These are phyloP conservation scores for Notarius lentiginosus DNA, from an alignment of 2,113 vertebrate species.

Conservation along the genomic window DNA sequence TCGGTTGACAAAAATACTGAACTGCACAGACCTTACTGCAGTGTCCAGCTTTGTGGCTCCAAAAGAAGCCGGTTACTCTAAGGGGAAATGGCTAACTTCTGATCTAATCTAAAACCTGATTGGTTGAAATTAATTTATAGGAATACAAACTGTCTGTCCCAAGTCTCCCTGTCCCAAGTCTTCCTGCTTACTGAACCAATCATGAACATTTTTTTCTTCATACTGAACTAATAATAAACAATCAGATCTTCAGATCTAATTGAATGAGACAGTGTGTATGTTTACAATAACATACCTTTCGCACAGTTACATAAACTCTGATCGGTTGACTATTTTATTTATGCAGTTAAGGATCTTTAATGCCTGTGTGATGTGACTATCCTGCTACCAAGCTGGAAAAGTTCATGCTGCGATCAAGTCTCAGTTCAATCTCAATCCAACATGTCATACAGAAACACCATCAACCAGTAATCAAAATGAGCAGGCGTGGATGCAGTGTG, in stretches of 20 bases:
- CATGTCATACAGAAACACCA: background rate
- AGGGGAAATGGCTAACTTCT: too few species aligned
- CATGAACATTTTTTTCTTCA: background rate
- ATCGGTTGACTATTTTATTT: background rate
- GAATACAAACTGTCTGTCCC: too few species aligned
- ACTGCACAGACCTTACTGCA: too few species aligned
- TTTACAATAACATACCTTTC: background rate
- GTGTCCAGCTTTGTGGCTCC: too few species aligned
- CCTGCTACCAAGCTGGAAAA: background rate
- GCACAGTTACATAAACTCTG: background rate
- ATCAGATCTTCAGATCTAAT: background rate
- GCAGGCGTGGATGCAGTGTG: background rate
- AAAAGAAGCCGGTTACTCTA: too few species aligned
- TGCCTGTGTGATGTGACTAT: background rate
- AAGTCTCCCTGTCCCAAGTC: too few species aligned
- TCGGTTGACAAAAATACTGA: too few species aligned
- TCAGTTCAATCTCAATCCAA: background rate
- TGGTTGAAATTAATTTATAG: too few species aligned
- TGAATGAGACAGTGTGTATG: background rate
- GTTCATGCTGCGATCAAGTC: background rate
- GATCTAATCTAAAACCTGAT: too few species aligned
- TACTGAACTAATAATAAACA: background rate
- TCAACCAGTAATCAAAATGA: background rate
- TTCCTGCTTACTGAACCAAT: too few species aligned
- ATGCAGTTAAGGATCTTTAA: background rate